Conservation (phyloP, 2,113 vertebrate genomes). For the Ibidorhyncha struthersii region DNA sequence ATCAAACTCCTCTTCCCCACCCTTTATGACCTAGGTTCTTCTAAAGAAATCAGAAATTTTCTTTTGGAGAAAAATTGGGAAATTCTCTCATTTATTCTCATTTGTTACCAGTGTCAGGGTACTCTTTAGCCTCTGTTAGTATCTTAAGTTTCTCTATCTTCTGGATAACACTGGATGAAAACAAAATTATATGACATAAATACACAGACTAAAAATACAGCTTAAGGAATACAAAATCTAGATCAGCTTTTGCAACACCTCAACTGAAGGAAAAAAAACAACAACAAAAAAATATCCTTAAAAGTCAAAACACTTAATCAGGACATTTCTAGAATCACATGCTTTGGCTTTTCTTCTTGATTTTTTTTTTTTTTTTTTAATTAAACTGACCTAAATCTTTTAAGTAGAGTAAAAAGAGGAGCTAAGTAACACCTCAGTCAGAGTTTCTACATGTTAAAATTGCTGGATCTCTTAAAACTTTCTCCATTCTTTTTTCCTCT, state of each 20-base stretch:
- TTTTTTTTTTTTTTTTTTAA: neutral
- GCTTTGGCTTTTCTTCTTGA: neutral
- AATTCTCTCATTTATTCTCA: neutral
- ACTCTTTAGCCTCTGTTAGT: neutral
- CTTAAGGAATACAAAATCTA: neutral
- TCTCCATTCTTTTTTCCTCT: neutral
- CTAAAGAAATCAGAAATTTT: neutral
- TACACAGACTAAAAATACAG: neutral
- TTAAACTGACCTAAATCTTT: neutral
- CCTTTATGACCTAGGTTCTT: neutral
- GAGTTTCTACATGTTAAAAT: neutral
- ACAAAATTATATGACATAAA: neutral
- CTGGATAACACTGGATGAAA: neutral
- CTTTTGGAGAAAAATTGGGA: neutral
- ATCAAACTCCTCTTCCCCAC: neutral
- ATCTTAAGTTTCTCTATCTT: neutral
- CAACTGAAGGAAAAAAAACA: neutral
- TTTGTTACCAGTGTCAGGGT: neutral
- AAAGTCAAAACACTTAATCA: neutral
- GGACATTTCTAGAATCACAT: neutral
- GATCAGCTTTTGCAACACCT: neutral
- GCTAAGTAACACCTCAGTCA: neutral
- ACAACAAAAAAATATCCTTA: neutral
- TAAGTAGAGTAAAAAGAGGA: neutral
- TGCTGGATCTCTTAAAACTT: neutral